Evolutionary conservation across 2,113 vertebrate genomes (phyloP).

Genomic region (Protobothrops flavoviridis): DNA sequence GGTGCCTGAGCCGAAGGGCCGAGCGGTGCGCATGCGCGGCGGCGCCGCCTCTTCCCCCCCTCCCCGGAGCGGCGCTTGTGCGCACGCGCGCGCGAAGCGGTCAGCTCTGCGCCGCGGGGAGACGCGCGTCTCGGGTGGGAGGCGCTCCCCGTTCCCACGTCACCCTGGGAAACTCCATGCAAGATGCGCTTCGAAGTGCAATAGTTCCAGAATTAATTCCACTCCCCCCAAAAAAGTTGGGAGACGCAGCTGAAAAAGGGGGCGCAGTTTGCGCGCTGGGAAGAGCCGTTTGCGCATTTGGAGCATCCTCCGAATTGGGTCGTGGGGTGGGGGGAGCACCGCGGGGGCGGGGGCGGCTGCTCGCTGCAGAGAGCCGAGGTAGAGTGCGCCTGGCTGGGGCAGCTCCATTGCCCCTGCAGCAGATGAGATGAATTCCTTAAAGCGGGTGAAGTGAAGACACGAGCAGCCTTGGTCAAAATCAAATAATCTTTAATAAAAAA

Average conservation of each 20-base stretch:
- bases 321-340: fast-evolving
- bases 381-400: background rate
- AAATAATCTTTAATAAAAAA: conserved; percentile 39
- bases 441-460: background rate
- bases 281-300: background rate
- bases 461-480: background rate
- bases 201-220: background rate
- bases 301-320: background rate
- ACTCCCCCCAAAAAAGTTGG: background rate
- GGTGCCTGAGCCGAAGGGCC: background rate
- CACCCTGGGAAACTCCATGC: background rate
- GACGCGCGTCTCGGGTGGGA: background rate
- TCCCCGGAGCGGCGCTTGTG: background rate
- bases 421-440: background rate
- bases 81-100: background rate
- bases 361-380: background rate
- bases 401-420: background rate
- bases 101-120: no score
- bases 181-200: background rate
- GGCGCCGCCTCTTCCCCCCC: background rate
- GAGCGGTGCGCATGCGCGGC: background rate
- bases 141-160: background rate
- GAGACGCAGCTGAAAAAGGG: background rate
- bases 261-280: background rate
- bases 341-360: background rate